A percentile compares a stretch with the other conserved stretches of the same genome.
Conservation (phyloP, 2,888 invertebrate genomes). For the Drosophila macrospina region DNA sequence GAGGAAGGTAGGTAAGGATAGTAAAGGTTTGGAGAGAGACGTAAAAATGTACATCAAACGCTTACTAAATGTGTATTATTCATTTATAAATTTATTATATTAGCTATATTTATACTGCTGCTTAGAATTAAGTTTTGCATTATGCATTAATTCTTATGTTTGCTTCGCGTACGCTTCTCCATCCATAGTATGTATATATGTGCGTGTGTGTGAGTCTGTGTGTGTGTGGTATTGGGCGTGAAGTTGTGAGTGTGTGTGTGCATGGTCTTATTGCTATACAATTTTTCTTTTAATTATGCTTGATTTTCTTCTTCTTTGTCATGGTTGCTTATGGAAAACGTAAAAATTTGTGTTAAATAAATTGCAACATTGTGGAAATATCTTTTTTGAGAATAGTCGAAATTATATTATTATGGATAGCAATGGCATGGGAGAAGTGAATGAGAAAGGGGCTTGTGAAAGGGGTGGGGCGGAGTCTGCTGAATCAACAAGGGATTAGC, state of each 20-base stretch:
- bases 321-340: slow-evolving; percentile 12
- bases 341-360: slow-evolving; percentile 35
- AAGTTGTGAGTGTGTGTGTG: background rate
- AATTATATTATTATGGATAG: slow-evolving; percentile 60
- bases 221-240: slow-evolving; percentile 23
- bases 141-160: slow-evolving; percentile 60
- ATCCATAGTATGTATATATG: slow-evolving; percentile 38
- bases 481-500: slow-evolving; percentile 29
- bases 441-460: slow-evolving; percentile 10
- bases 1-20: background rate
- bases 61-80: slow-evolving; percentile 73
- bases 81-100: slow-evolving; percentile 80
- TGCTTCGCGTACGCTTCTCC: slow-evolving; percentile 59
- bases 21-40: slow-evolving; percentile 28
- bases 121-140: slow-evolving; percentile 73
- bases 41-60: slow-evolving; percentile 76
- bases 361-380: slow-evolving; percentile 22
- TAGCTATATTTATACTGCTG: slow-evolving; percentile 75
- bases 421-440: slow-evolving; percentile 29
- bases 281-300: background rate
- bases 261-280: slow-evolving; percentile 65
- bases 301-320: slow-evolving; percentile 32
- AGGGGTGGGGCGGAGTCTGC: slow-evolving; percentile 22
- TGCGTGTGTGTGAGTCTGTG: slow-evolving; percentile 26
- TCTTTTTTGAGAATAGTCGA: slow-evolving; percentile 54